Evolutionary conservation across 2,888 invertebrate genomes (phyloP), one percentile per base, ranked within the genome.

Genomic region (Caenorhabditis wallacei): DNA sequence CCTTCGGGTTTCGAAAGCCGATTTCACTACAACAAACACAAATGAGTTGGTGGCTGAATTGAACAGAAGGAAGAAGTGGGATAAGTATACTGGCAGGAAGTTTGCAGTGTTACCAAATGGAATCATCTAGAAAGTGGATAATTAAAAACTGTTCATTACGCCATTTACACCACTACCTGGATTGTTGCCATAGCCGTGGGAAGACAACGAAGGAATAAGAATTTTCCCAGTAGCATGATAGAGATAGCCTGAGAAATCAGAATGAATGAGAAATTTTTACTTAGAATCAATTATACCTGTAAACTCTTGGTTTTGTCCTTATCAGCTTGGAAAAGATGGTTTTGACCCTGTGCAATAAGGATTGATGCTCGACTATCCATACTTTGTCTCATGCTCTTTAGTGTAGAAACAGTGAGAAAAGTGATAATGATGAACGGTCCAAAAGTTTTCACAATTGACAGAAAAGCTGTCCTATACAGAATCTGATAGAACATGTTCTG

Each of bases 1-100:
- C 83, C 88, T 82, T 69, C 88, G 63, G 1, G 88, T 85, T 56
- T 89, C 88, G 64, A 89, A 88, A n/a, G 87, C 86, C 61, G 87
- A 83, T 75, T 88, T 89, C 37, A 89, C 82, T 1, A 89, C 85
- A 35, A 89, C 89, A 63, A 88, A 88, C 53, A 89, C 85, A 43
- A 88, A 85, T 4, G 86, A 88, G 30, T 89, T 89, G 22, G 89
- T 86, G 48, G 89, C 89, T 1, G 89, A 88, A 71, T 89, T 89
- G 18, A 89, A 79, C 10, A 89, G 83, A 1, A 88, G 74, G 40
- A 86, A 82, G 35, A 89, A 88, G 16, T 85, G 82, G 3, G 74
- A 82, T 10, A 82, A 16, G 22, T 84, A 81, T 10, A 63, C 20
- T 20, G 78, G 76, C 11, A 83, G 16, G 26, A 76, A 56, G 56